phyloP scores from a whole-genome alignment of 2,888 invertebrate genomes.

The Chromoteleia sp. region DNA sequence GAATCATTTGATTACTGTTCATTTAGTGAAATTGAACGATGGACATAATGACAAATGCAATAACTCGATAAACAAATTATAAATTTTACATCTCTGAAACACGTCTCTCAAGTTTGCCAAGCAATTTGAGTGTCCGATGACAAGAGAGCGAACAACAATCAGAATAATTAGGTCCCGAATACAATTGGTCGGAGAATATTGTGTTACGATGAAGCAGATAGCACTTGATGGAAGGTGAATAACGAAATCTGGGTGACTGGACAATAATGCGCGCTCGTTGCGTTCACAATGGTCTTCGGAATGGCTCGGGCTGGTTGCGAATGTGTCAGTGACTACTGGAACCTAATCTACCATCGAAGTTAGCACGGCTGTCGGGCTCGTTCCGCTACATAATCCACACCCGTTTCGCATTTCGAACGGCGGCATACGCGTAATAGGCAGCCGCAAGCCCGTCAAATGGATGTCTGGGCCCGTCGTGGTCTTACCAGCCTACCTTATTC shows the following conservation, averaged over 20 bases:
- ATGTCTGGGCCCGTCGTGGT: no score
- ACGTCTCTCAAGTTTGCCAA: no score
- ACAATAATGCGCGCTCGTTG: conserved; percentile 29
- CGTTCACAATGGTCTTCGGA: conserved; percentile 20
- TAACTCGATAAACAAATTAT: no score
- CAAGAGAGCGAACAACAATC: conserved; percentile 4
- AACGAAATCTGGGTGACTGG: conserved; percentile 36
- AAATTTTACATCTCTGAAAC: no score
- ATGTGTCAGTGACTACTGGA: conserved; percentile 34
- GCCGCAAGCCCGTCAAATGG: conserved; percentile 22
- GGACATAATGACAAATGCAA: no score
- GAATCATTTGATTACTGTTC: no score
- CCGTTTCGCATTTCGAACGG: conserved; percentile 19
- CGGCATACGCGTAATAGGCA: conserved; percentile 27
- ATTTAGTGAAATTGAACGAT: no score
- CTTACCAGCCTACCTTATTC: no score
- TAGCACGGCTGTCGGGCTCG: conserved; percentile 21
- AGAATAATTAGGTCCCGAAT: conserved; percentile 5
- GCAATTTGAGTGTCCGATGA: neutral
- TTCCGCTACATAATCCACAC: conserved; percentile 27
- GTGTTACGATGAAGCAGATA: neutral
- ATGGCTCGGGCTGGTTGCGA: neutral
- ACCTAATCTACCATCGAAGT: conserved; percentile 41
- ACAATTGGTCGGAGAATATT: conserved; percentile 8
- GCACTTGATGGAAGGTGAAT: conserved; percentile 4